Evolutionary conservation across 2,113 vertebrate species (phyloP).

Genomic region (Leucosticte australis): DNA sequence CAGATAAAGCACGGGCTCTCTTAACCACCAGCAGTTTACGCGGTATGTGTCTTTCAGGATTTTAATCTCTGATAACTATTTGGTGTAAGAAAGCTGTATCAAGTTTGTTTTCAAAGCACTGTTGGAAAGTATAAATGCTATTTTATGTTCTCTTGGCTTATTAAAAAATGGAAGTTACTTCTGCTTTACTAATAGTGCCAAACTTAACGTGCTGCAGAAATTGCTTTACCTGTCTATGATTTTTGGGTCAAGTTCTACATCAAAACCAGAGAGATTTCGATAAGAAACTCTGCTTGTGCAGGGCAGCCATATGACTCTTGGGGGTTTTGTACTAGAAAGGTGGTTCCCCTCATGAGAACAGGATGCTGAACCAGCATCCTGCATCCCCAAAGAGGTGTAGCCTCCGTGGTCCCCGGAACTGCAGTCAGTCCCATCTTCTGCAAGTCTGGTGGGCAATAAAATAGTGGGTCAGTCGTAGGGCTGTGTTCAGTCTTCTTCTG

Average conservation of each 20-base stretch:
- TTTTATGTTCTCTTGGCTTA: constrained; percentile 16
- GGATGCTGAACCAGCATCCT: neutral
- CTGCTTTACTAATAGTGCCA: constrained; percentile 48
- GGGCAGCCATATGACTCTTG: neutral
- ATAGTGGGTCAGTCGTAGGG: neutral
- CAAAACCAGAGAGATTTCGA: neutral
- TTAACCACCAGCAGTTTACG: constrained; percentile 96
- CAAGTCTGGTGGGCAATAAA: neutral
- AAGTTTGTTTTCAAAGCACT: constrained; percentile 45
- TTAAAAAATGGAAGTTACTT: constrained; percentile 14
- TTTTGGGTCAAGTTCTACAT: neutral
- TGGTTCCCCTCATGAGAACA: neutral
- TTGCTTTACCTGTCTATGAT: neutral
- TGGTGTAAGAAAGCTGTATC: constrained; percentile 43
- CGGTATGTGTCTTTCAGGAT: constrained; percentile 79
- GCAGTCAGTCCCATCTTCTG: neutral
- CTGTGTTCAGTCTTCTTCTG: neutral
- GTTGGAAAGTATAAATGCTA: constrained; percentile 28
- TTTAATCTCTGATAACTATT: constrained; percentile 64
- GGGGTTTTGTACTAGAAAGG: neutral
- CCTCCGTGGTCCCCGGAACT: neutral
- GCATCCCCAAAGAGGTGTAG: neutral
- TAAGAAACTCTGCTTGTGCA: neutral
- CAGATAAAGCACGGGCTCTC: constrained; percentile 96
- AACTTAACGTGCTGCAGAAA: neutral